Evolutionary conservation across 2,888 invertebrate species (phyloP), one percentile per base, ranked within the genome.

Genomic region (Eupithecia subumbrata): DNA sequence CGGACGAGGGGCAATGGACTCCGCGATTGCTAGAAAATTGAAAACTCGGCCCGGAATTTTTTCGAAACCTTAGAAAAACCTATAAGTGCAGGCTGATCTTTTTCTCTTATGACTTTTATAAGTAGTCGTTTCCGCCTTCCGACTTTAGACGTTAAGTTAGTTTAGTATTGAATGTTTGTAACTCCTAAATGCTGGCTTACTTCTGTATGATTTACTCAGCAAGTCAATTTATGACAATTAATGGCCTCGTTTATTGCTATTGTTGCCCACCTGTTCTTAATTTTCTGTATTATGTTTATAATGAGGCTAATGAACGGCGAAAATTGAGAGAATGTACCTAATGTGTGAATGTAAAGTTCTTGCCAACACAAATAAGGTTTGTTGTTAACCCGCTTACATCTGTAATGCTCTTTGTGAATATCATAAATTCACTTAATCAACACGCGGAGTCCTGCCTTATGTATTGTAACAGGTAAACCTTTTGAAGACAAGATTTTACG

Each of bases 401-500:
- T 5, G 7, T n/a, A 4, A 63, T 1, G 5, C 25, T 25, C 9
- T 48, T 8, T 7, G 52, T 18, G n/a, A 7, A 11, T 40, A 16
- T 64, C 16, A 34, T n/a, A 66, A 67, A 67, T 22, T 66, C 34
- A 37, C 11, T 18, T 18, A 2, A 18, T 37, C 37, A 12, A 11
- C 12, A 25, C 12, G 68, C 68, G 14, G 43, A 68, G 25, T 68
- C 67, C 68, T 40, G 2, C 18, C 22, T 45, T 40, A 11, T 14
- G 18, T 25, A 22, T 22, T 43, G 67, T 16, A 40, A 40, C 80
- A 80, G 81, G 81, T 80, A 72, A 76, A 79, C 77, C 80, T 78
- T 76, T 77, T 69, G 73, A 78, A 81, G 79, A 80, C 75, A 73
- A 66, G 69, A 69, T 78, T 80, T 80, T 81, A 80, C 76, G 71